Conservation (phyloP, 2,888 invertebrate genomes). For the Phasia obesa region DNA sequence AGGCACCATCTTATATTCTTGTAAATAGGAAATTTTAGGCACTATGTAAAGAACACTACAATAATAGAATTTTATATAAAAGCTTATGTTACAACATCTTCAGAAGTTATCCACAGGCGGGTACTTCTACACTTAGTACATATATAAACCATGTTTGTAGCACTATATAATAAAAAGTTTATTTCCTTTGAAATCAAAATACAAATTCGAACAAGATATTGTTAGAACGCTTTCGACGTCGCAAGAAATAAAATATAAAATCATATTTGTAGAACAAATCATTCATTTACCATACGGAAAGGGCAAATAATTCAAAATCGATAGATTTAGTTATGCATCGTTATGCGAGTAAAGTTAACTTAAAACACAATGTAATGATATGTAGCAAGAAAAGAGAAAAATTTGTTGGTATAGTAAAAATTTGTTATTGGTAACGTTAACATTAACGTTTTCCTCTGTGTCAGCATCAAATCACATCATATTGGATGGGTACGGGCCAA, state of each 20-base stretch:
- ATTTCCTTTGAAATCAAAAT: too few species aligned
- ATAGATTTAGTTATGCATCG: conserved; percentile 31
- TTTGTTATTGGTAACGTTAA: conserved; percentile 47
- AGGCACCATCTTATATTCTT: too few species aligned
- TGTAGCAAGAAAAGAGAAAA: neutral
- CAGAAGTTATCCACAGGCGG: too few species aligned
- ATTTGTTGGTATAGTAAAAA: neutral
- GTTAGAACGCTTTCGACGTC: too few species aligned
- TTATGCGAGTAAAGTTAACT: conserved; percentile 26
- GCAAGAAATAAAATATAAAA: conserved; percentile 7
- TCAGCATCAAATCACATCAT: conserved; percentile 38
- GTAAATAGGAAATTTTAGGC: too few species aligned
- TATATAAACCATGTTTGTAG: too few species aligned
- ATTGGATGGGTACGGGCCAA: conserved; percentile 39
- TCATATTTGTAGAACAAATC: conserved; percentile 42
- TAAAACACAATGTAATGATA: neutral
- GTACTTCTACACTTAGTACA: too few species aligned
- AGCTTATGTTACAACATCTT: too few species aligned
- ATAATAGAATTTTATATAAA: too few species aligned
- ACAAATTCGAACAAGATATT: too few species aligned
- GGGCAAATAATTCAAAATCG: conserved; percentile 27
- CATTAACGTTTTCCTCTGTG: conserved; percentile 46
- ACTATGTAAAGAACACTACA: too few species aligned
- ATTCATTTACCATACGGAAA: conserved; percentile 47
- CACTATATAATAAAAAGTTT: too few species aligned